phyloP scores from a whole-genome alignment of 2,888 invertebrate species.

The Glaucopsyche alexis region DNA sequence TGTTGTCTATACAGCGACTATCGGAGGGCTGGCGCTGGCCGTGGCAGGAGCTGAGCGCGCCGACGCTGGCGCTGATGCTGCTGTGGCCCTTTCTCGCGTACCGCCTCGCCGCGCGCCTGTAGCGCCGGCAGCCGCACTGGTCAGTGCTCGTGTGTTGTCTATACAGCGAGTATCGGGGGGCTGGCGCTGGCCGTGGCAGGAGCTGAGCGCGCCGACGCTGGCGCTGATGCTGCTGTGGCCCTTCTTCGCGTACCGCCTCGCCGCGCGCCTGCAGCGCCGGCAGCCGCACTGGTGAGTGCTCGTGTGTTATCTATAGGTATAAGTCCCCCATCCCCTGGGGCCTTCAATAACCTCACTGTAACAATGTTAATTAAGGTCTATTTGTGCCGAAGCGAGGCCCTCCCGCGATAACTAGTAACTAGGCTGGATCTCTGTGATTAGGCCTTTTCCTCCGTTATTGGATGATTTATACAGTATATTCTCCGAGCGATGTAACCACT shows the following conservation, averaged over 20 bases:
- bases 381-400: no score
- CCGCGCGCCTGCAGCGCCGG: slow-evolving; percentile 45
- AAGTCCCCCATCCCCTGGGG: no score
- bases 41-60: slow-evolving; percentile 78
- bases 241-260: slow-evolving; percentile 74
- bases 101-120: slow-evolving; percentile 50
- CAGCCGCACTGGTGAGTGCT: slow-evolving; percentile 43
- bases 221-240: slow-evolving; percentile 84
- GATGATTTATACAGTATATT: no score
- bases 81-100: slow-evolving; percentile 84
- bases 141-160: slow-evolving; percentile 33
- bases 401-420: no score
- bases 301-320: no score
- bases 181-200: slow-evolving; percentile 83
- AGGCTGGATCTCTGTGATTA: no score
- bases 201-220: slow-evolving; percentile 77
- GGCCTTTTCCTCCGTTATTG: no score
- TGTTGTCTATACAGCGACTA: slow-evolving; percentile 49
- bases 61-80: slow-evolving; percentile 79
- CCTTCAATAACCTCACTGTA: no score
- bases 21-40: slow-evolving; percentile 80
- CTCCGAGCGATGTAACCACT: no score
- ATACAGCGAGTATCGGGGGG: slow-evolving; percentile 56
- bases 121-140: slow-evolving; percentile 44
- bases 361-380: no score